Evolutionary conservation across 2,888 invertebrate species (phyloP), one percentile per base, ranked within the genome.

Genomic region (Agriopis leucophaearia): DNA sequence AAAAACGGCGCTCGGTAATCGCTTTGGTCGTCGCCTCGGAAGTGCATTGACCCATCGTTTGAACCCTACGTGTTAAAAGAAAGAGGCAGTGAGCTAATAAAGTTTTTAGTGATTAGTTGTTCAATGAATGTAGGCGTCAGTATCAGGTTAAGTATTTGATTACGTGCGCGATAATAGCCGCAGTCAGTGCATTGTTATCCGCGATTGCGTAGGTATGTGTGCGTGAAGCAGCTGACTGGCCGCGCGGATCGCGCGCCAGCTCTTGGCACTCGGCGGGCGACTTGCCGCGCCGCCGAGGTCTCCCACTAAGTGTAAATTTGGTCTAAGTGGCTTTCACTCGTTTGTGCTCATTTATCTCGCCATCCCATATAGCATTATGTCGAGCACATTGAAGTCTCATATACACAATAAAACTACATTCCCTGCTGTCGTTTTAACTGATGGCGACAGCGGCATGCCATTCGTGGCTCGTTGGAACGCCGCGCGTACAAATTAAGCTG

Each of bases 221-320:
- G 50, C 13, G 35, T 51, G 77, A 78, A 91, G 90, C 92, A 92
- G 92, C 92, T 91, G 93, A 91, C 85, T 82, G 78, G 75, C 74
- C 81, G 80, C 81, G 81, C 79, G 70, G 48, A 80, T 78, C 78
- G 73, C 77, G 76, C 76, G 58, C 55, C 27, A 27, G 18, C 5
- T 15, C 57, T 47, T 77, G 78, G 76, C 78, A 75, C 83, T 81
- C 81, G 76, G 74, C 78, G 74, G 73, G 70, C 83, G 79, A 80
- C 83, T 75, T 85, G 84, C 85, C 82, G 75, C 85, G 84, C 85
- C 82, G 75, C 79, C 86, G 86, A 83, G 89, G 88, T 92, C 94
- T 93, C 94, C 94, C 94, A 91, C 94, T 84, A 90, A 93, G 94
- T 88, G 90, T 93, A 92, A 92, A 93, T 92, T 92, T 89, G 91